Evolutionary conservation across 2,888 invertebrate genomes (phyloP).

Genomic region (Toxonevra muliebris): DNA sequence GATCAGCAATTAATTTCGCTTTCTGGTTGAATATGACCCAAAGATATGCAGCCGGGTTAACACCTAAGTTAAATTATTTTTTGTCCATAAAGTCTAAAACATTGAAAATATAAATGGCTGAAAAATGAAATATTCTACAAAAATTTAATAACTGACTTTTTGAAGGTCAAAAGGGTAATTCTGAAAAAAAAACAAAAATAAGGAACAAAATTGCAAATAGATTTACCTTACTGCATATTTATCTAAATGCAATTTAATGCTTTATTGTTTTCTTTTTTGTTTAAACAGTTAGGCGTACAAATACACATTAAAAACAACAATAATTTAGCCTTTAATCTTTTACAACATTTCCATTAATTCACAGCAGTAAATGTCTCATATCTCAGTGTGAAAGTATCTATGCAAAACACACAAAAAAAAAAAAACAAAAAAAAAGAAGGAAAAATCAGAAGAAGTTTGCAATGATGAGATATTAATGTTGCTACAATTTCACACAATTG

Average conservation of each 20-base stretch:
- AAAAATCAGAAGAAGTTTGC: constrained; percentile 10
- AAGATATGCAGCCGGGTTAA: too few species aligned
- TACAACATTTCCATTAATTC: constrained; percentile 56
- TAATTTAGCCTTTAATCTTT: constrained; percentile 43
- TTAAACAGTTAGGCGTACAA: constrained; percentile 1
- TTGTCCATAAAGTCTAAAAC: too few species aligned
- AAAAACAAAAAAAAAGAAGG: constrained; percentile 1
- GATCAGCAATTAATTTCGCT: too few species aligned
- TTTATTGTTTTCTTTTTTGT: not conserved
- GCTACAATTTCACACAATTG: constrained; percentile 43
- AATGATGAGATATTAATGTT: constrained; percentile 46
- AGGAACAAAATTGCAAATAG: not conserved
- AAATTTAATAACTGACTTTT: constrained; percentile 20
- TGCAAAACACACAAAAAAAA: constrained; percentile 8
- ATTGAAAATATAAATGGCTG: constrained; percentile 1
- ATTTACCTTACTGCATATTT: too few species aligned
- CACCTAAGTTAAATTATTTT: too few species aligned
- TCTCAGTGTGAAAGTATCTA: not conserved
- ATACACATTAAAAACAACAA: not conserved
- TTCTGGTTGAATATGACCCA: too few species aligned
- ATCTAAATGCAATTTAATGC: too few species aligned
- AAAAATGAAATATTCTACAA: constrained; percentile 5
- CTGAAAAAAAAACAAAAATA: constrained; percentile 19
- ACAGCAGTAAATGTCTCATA: constrained; percentile 41
- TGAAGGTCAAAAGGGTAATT: constrained; percentile 1